Evolutionary conservation across 2,888 invertebrate species (phyloP).

Genomic region (Sinodicranocentrus sp.): DNA sequence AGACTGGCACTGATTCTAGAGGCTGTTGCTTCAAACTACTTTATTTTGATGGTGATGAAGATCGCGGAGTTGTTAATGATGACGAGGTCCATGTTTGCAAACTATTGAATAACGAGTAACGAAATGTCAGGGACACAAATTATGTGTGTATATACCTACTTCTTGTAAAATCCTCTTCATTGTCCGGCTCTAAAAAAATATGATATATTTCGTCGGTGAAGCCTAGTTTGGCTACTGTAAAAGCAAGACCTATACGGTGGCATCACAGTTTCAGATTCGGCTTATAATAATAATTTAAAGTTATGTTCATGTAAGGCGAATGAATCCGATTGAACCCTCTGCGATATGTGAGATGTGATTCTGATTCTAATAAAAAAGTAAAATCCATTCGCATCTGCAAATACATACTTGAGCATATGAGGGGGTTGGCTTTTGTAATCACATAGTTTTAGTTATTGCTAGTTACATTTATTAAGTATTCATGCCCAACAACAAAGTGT

Average conservation of each 20-base stretch:
- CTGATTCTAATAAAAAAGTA: constrained; percentile 6
- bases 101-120: constrained; percentile 16
- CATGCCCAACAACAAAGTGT: background rate
- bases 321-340: constrained; percentile 23
- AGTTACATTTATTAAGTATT: constrained; percentile 7
- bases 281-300: background rate
- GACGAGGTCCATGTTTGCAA: constrained; percentile 24
- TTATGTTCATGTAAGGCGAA: background rate
- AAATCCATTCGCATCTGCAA: background rate
- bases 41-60: constrained; percentile 12
- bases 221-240: constrained; percentile 28
- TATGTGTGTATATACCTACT: background rate
- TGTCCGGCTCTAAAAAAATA: background rate
- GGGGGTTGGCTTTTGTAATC: constrained; percentile 19
- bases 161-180: background rate
- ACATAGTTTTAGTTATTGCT: constrained; percentile 10
- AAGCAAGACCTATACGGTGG: no score
- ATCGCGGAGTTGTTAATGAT: background rate
- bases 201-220: background rate
- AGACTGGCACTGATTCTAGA: background rate
- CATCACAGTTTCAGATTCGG: no score
- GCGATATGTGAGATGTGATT: background rate
- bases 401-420: background rate
- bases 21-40: background rate
- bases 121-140: constrained; percentile 50